Evolutionary conservation across 2,888 invertebrate genomes (phyloP).

Genomic region (Apamea epomidion): DNA sequence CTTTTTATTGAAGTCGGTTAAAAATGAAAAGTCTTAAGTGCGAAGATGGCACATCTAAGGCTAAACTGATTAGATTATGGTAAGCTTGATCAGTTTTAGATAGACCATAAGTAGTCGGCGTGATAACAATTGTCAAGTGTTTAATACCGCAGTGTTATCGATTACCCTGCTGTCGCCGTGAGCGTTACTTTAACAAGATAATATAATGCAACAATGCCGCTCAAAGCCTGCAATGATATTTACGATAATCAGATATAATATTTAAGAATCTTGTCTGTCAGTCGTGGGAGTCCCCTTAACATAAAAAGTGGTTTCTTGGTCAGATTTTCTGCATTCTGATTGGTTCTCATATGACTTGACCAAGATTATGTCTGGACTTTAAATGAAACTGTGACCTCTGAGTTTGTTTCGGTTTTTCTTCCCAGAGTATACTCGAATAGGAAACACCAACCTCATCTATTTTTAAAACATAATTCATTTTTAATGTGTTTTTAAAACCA

Average conservation of each 20-base stretch:
- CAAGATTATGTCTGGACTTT: background rate
- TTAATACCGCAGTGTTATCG: constrained; percentile 26
- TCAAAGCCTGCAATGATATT: constrained; percentile 2
- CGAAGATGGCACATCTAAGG: constrained; percentile 7
- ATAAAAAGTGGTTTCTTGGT: background rate
- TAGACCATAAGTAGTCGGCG: constrained; percentile 8
- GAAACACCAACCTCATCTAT: background rate
- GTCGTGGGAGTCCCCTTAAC: background rate
- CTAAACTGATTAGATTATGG: constrained; percentile 26
- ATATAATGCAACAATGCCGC: constrained; percentile 10
- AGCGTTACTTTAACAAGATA: constrained; percentile 22
- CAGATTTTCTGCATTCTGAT: background rate
- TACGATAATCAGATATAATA: background rate
- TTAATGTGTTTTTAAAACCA: background rate
- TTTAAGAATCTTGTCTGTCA: background rate
- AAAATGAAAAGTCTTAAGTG: too few species aligned
- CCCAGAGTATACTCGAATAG: background rate
- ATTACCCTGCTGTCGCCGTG: constrained; percentile 15
- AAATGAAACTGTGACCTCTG: background rate
- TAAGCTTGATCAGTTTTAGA: constrained; percentile 44
- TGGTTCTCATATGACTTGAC: too few species aligned
- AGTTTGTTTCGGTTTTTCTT: background rate
- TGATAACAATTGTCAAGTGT: constrained; percentile 25
- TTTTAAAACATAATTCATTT: background rate
- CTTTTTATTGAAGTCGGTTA: too few species aligned